Percentiles rank a stretch among this genome's conserved stretches.
Evolutionary conservation across 1,140 invertebrate species (phyloP).

Genomic region (Propsilocerus akamusi): DNA sequence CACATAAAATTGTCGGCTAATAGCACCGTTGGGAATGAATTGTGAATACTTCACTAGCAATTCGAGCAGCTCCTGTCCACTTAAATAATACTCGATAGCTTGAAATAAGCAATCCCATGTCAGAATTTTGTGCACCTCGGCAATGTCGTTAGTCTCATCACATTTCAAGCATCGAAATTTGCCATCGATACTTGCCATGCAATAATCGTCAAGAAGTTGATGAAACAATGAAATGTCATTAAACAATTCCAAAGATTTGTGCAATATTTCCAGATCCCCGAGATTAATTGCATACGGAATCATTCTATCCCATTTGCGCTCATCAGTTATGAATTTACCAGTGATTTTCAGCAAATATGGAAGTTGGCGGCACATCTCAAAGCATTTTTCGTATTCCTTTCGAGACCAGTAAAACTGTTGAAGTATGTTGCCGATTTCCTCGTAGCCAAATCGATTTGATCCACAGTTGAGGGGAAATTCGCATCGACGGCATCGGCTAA

Average conservation of each 20-base stretch:
- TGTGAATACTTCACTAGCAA: not conserved
- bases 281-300: not conserved
- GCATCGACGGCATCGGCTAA: not conserved
- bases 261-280: not conserved
- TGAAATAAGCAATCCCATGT: not conserved
- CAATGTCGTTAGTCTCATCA: not conserved
- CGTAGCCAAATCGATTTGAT: not conserved
- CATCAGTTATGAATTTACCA: not conserved
- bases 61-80: not conserved
- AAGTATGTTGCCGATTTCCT: not conserved
- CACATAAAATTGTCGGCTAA: not conserved
- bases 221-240: not conserved
- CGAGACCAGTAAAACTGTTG: not conserved
- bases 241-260: not conserved
- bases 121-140: not conserved
- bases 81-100: not conserved
- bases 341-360: not conserved
- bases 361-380: not conserved
- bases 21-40: not conserved
- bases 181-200: not conserved
- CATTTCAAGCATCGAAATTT: not conserved
- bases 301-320: not conserved
- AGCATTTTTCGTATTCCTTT: not conserved
- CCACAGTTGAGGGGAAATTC: not conserved
- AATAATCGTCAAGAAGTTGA: not conserved